Evolutionary conservation across 1,140 invertebrate genomes (phyloP), one percentile per base, ranked within the genome.

Genomic region (Magallana ariakensis): DNA sequence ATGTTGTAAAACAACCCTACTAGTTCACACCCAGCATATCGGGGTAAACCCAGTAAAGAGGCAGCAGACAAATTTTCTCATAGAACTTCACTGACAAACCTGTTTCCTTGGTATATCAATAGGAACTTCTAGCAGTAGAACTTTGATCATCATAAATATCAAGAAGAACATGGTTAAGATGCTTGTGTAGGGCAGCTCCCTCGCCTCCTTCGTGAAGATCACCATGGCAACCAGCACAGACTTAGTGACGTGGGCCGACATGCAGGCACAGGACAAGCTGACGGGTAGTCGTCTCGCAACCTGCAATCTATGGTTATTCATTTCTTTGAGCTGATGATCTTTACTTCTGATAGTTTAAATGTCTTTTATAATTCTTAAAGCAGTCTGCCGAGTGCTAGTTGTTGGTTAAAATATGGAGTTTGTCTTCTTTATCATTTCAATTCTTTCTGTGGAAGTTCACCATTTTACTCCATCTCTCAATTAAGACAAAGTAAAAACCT

Each of bases 251-350:
- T 89, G 85, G 46, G 70, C 16, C 0, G 88, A 89, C 88, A 89
- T 89, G 82, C 88, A 89, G 46, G 83, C 83, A 87, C 85, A 89
- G 10, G 85, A 70, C 0, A 89, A 58, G 19, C 86, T 86, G 19
- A 83, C 62, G 11, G 89, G 85, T 6, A 92, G 85, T 53, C 90
- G 90, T 54, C 88, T 87, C 15, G 90, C 85, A 0, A 90, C 57
- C 15, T 91, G 84, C 66, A 91, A 85, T 60, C 92, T 91, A 54
- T 2, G 80, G 85, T 19, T 16, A 33, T 22, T 1, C 66, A 33
- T 75, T 70, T 70, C 22, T 46, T 46, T 4, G 33, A 46, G 33
- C 0, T 46, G 33, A 46, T 46, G 33, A 46, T 3, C 33, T 5
- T 46, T 46, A 46, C 33, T 5, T 46, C 33, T 46, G 33, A 46